These are phyloP conservation scores for Eledone cirrhosa DNA, from an alignment of 2,888 invertebrate species.

Conservation along the genomic window DNA sequence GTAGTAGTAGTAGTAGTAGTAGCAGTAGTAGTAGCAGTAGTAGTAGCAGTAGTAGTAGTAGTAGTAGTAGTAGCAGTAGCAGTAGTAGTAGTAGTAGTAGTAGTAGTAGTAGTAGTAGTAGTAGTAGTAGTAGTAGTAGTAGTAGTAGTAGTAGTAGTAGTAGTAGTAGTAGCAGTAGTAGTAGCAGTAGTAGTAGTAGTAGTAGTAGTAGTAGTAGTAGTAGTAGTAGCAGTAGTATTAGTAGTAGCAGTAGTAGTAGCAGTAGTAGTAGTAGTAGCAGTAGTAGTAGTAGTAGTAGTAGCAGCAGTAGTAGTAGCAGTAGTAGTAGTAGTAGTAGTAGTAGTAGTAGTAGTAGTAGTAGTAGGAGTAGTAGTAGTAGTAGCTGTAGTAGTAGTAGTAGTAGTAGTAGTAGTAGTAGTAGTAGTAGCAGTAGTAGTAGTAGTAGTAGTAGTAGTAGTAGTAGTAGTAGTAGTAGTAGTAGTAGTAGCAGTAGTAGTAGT, in stretches of 20 bases:
- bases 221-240: too few relatives aligned
- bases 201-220: conserved; percentile 26
- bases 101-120: neutral
- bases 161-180: conserved; percentile 19
- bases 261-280: conserved; percentile 30
- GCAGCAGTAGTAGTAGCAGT: conserved; percentile 23
- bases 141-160: conserved; percentile 24
- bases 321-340: conserved; percentile 24
- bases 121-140: conserved; percentile 21
- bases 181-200: conserved; percentile 23
- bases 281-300: conserved; percentile 29
- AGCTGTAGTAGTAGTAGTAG: too few relatives aligned
- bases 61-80: conserved; percentile 34
- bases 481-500: conserved; percentile 21
- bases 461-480: conserved; percentile 11
- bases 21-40: conserved; percentile 32
- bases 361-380: too few relatives aligned
- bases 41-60: conserved; percentile 32
- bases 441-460: conserved; percentile 26
- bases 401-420: conserved; percentile 22
- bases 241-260: too few relatives aligned
- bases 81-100: conserved; percentile 29
- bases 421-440: conserved; percentile 23
- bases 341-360: too few relatives aligned
- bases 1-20: conserved; percentile 32